Evolutionary conservation across 2,888 invertebrate species (phyloP).

Genomic region (Cyclophora punctaria): DNA sequence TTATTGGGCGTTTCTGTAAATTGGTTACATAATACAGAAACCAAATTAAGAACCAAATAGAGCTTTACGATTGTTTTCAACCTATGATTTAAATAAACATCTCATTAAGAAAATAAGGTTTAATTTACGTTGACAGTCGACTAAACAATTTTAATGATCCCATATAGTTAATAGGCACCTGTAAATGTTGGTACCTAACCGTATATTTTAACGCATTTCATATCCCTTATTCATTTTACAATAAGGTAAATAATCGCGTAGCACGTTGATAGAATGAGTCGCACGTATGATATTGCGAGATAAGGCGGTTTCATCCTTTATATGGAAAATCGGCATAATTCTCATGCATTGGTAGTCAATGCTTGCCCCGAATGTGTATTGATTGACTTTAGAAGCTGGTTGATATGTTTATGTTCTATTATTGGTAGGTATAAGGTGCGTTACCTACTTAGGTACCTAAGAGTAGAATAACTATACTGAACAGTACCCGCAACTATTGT

Average conservation of each 20-base stretch:
- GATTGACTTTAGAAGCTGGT: slow-evolving; percentile 19
- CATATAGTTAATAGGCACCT: slow-evolving; percentile 4
- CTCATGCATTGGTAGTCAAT: slow-evolving; percentile 25
- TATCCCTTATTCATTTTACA: no score
- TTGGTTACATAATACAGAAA: not conserved
- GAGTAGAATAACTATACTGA: no score
- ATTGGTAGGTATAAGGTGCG: not conserved
- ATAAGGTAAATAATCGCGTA: no score
- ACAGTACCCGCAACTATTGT: no score
- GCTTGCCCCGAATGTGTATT: slow-evolving; percentile 12
- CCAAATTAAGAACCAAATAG: no score
- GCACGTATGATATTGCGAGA: slow-evolving; percentile 15
- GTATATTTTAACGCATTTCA: no score
- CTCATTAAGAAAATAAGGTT: no score
- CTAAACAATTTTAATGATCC: slow-evolving; percentile 1
- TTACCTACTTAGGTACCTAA: not conserved
- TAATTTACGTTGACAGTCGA: not conserved
- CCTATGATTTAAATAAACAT: no score
- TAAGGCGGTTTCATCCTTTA: slow-evolving; percentile 41
- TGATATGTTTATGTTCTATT: slow-evolving; percentile 14
- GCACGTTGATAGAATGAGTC: slow-evolving; percentile 7
- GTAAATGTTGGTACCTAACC: no score
- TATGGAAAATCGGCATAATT: slow-evolving; percentile 51
- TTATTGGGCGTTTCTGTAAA: not conserved
- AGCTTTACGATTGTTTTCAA: no score